A percentile compares a stretch with the other conserved stretches of the same genome.
Evolutionary conservation across 2,888 invertebrate genomes (phyloP).

Genomic region (Sarcophaga variegata): DNA sequence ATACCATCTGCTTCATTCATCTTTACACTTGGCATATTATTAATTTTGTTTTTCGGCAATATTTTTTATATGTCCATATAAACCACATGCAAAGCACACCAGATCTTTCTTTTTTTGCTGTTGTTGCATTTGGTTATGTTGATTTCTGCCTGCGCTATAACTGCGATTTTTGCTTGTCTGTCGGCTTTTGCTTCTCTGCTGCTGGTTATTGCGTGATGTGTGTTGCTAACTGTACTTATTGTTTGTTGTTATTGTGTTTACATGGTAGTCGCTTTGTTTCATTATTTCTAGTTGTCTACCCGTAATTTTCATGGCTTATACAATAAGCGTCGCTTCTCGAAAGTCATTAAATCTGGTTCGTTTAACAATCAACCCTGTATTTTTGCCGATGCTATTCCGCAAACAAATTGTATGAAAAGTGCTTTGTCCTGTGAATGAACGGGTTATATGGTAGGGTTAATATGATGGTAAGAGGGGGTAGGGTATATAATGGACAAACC

Average conservation of each 20-base stretch:
- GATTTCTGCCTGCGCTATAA: constrained; percentile 5
- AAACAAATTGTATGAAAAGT: too few species aligned
- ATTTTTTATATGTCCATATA: constrained; percentile 22
- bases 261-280: not conserved
- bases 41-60: constrained; percentile 21
- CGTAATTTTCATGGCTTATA: constrained; percentile 3
- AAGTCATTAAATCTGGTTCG: not conserved
- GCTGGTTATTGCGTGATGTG: too few species aligned
- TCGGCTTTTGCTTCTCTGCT: too few species aligned
- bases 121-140: constrained; percentile 1
- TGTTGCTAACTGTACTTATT: not conserved
- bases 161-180: too few species aligned
- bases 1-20: constrained; percentile 10
- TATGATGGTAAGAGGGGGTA: too few species aligned
- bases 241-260: not conserved
- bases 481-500: too few species aligned
- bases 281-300: not conserved
- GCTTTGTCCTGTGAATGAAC: too few species aligned
- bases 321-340: constrained; percentile 10
- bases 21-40: not conserved
- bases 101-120: constrained; percentile 22
- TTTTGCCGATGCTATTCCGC: not conserved
- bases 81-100: constrained; percentile 20
- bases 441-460: too few species aligned
- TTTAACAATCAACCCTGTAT: not conserved